Evolutionary conservation across 2,888 invertebrate species (phyloP).

Genomic region (Arctia plantaginis): DNA sequence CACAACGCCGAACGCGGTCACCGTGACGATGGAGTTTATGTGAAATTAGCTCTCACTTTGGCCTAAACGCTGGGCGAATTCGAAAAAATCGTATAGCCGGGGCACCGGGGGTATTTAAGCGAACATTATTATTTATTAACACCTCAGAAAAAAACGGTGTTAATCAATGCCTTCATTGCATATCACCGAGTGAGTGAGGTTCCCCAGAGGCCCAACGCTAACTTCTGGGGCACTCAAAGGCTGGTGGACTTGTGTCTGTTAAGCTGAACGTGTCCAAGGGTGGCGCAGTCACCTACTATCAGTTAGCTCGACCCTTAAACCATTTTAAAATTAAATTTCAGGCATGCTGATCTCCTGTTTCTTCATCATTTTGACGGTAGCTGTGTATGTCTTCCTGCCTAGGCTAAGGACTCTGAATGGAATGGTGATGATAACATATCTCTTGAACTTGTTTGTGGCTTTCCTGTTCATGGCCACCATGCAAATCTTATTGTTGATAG

Average conservation of each 20-base stretch:
- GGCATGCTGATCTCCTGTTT: constrained; percentile 92
- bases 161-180: neutral
- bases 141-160: neutral
- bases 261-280: neutral
- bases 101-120: no score
- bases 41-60: no score
- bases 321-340: constrained; percentile 59
- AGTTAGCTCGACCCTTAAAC: neutral
- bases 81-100: no score
- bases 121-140: no score
- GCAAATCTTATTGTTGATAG: constrained; percentile 69
- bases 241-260: neutral
- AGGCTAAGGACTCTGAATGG: constrained; percentile 91
- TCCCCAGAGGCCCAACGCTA: no score
- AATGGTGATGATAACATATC: constrained; percentile 90
- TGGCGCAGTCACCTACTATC: no score
- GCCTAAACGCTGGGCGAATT: no score
- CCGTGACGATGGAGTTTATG: no score
- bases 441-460: constrained; percentile 88
- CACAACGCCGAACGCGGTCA: no score
- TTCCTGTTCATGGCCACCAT: constrained; percentile 87
- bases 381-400: constrained; percentile 90
- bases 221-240: neutral
- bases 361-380: constrained; percentile 90
- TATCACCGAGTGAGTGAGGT: neutral